These are phyloP conservation scores for Halcyon chelicuti DNA, from an alignment of 2,797 vertebrate species.

Conservation along the genomic window DNA sequence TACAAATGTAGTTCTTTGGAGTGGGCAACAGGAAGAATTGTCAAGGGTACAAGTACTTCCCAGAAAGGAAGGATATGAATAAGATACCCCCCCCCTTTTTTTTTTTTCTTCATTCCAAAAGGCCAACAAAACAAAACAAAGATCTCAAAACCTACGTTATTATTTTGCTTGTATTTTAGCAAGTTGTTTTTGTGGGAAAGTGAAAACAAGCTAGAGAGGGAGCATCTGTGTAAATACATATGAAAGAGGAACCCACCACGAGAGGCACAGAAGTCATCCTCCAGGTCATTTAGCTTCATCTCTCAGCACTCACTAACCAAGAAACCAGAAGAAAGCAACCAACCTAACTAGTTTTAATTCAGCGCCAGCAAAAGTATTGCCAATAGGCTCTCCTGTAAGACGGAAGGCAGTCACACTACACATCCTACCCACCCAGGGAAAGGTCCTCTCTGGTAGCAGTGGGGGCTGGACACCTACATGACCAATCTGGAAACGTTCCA, in stretches of 20 bases:
- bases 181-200: constrained; percentile 46
- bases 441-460: not conserved
- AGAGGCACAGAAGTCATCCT: not conserved
- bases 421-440: accelerated
- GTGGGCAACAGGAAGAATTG: constrained; percentile 26
- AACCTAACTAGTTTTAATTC: not conserved
- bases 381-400: not conserved
- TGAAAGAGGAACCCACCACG: not conserved
- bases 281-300: not conserved
- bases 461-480: not conserved
- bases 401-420: accelerated
- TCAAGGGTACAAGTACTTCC: constrained; percentile 38
- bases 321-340: not conserved
- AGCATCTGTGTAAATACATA: constrained; percentile 53
- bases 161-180: constrained; percentile 1
- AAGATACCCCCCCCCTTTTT: constrained; percentile 15
- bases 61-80: constrained; percentile 72
- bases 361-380: not conserved
- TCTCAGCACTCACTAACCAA: not conserved
- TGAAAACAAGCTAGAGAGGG: constrained; percentile 8
- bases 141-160: not conserved
- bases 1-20: not conserved
- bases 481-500: not conserved
- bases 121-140: constrained; percentile 22
- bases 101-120: not conserved